Evolutionary conservation across 2,113 vertebrate species (phyloP).

Genomic region (Lutjanus erythropterus): DNA sequence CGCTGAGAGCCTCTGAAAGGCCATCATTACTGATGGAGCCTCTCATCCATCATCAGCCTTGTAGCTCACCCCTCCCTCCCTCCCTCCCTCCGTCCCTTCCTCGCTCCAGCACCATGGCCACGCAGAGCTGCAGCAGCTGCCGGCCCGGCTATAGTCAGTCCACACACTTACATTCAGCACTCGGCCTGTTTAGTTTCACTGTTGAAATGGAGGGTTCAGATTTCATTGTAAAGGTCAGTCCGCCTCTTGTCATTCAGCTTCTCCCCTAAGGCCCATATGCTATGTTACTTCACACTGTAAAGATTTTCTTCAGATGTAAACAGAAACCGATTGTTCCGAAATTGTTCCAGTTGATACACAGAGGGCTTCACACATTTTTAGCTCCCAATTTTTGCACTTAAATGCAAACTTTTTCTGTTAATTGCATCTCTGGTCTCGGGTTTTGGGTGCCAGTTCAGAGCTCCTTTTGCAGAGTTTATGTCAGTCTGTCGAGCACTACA

Average conservation of each 20-base stretch:
- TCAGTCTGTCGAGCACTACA: neutral
- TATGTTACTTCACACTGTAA: constrained; percentile 72
- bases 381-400: too few relatives aligned
- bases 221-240: constrained; percentile 78
- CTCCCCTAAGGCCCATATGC: constrained; percentile 57
- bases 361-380: constrained; percentile 16
- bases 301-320: constrained; percentile 69
- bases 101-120: constrained; percentile 39
- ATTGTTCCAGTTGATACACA: neutral
- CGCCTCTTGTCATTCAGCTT: constrained; percentile 67
- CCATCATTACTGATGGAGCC: constrained; percentile 78
- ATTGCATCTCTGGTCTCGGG: neutral
- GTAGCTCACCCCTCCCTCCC: constrained; percentile 65
- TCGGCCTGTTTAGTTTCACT: constrained; percentile 74
- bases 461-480: neutral
- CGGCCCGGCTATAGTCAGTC: constrained; percentile 51
- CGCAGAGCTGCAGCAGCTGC: constrained; percentile 68
- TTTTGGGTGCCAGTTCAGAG: constrained; percentile 1
- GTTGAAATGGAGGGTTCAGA: constrained; percentile 69
- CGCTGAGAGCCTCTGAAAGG: constrained; percentile 74
- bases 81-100: constrained; percentile 43
- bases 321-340: constrained; percentile 60
- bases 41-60: constrained; percentile 82
- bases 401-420: neutral
- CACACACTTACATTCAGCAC: constrained; percentile 62